Conservation (phyloP, 2,888 invertebrate genomes). For the Drosophila cognata region DNA sequence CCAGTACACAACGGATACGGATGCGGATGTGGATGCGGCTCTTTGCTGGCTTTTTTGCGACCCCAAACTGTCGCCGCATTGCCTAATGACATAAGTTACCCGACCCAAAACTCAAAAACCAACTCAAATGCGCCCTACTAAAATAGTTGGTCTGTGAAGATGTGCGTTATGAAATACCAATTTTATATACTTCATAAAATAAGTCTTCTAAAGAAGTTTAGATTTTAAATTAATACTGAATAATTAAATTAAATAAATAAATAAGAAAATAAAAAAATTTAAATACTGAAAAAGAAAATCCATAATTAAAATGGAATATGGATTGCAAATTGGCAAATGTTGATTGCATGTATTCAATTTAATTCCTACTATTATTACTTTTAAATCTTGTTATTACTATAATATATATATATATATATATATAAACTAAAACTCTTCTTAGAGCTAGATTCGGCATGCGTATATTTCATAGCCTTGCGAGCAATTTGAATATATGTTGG, state of each 20-base stretch:
- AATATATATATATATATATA: too few relatives aligned
- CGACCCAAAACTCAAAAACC: conserved; percentile 13
- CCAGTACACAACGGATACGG: conserved; percentile 34
- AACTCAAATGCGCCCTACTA: conserved; percentile 15
- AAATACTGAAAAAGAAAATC: neutral
- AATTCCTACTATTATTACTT: neutral
- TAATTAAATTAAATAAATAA: neutral
- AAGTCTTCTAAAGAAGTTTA: neutral
- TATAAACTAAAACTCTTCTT: neutral
- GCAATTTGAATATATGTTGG: conserved; percentile 2
- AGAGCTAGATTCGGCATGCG: neutral
- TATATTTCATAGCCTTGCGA: neutral
- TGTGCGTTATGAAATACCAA: neutral
- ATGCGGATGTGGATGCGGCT: conserved; percentile 23
- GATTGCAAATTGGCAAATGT: neutral
- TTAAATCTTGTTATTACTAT: rapidly evolving
- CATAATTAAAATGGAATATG: neutral
- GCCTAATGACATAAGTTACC: conserved; percentile 48
- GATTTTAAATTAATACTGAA: neutral
- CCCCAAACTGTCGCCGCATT: conserved; percentile 35
- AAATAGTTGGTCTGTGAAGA: neutral
- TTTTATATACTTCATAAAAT: neutral
- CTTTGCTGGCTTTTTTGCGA: conserved; percentile 28
- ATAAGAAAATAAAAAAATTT: too few relatives aligned
- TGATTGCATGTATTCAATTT: neutral